Evolutionary conservation across 1,140 invertebrate species (phyloP).

Genomic region (Proctacanthus coquilletti): DNA sequence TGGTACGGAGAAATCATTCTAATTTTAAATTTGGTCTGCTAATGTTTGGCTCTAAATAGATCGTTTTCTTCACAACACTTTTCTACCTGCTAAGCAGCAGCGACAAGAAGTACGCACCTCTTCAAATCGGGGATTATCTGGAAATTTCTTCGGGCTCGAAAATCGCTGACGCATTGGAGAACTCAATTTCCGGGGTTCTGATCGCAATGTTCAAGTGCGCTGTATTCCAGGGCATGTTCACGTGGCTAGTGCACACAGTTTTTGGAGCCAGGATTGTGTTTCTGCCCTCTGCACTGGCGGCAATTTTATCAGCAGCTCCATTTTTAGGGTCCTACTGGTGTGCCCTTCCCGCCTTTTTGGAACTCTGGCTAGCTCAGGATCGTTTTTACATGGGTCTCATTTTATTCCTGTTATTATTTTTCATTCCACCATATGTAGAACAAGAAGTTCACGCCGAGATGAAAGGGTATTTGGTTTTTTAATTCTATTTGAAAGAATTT

Average conservation of each 20-base stretch:
- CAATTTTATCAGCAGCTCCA: conserved; percentile 83
- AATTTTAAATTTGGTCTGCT: background rate
- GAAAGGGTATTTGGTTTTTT: no score
- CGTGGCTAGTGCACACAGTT: conserved; percentile 91
- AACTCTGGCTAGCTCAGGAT: conserved; percentile 84
- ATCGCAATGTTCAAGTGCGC: conserved; percentile 93
- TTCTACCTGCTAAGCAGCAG: conserved; percentile 90
- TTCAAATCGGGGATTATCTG: conserved; percentile 51
- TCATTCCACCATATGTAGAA: conserved; percentile 84
- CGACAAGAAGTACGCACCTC: conserved; percentile 76
- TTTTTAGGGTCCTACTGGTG: conserved; percentile 92
- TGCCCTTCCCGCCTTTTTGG: conserved; percentile 79
- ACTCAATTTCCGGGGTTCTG: conserved; percentile 66
- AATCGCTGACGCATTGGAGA: conserved; percentile 49
- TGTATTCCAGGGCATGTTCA: conserved; percentile 93
- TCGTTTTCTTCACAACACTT: conserved; percentile 89
- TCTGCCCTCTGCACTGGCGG: conserved; percentile 81
- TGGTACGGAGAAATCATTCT: conserved; percentile 43
- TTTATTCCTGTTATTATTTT: conserved; percentile 65
- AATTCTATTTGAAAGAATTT: conserved; percentile 1
- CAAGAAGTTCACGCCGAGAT: conserved; percentile 94
- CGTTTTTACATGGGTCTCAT: conserved; percentile 56
- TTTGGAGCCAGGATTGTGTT: conserved; percentile 93
- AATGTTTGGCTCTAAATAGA: conserved; percentile 46
- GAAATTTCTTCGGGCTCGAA: conserved; percentile 63